Evolutionary conservation across 2,888 invertebrate species (phyloP).

Genomic region (Luperina nickerlii): DNA sequence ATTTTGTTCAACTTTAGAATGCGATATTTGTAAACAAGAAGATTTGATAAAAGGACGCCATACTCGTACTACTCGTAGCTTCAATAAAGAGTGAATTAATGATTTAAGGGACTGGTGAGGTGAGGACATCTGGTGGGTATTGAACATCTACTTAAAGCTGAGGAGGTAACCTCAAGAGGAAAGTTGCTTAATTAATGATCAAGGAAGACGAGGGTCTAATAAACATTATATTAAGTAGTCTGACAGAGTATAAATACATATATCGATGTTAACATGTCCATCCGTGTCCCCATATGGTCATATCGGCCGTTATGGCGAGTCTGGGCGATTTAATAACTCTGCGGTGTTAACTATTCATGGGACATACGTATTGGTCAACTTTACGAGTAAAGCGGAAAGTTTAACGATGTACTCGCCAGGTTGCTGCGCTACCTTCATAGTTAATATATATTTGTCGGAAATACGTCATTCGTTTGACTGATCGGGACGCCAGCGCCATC

Average conservation of each 20-base stretch:
- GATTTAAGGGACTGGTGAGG: background rate
- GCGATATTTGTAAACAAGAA: background rate
- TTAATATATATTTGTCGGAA: background rate
- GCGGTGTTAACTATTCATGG: conserved; percentile 33
- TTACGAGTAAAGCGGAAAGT: background rate
- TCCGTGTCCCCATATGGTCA: background rate
- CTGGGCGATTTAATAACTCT: conserved; percentile 26
- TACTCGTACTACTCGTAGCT: background rate
- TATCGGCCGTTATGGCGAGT: background rate
- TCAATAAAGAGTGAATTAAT: background rate
- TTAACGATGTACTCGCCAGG: background rate
- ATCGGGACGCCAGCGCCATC: too few species aligned
- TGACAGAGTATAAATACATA: background rate
- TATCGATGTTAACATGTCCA: conserved; percentile 4
- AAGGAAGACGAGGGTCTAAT: too few species aligned
- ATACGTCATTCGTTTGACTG: too few species aligned
- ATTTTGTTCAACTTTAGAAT: background rate
- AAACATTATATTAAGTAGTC: background rate
- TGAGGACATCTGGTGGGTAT: background rate
- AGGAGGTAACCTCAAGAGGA: too few species aligned
- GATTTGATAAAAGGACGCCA: background rate
- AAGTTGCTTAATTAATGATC: too few species aligned
- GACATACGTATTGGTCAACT: conserved; percentile 3
- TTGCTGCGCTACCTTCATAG: background rate
- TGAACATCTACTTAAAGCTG: background rate